A percentile compares a stretch with the other conserved stretches of the same genome.
These are phyloP conservation scores for Caenorhabditis panamensis DNA, from an alignment of 2,888 invertebrate species.

Conservation along the genomic window DNA sequence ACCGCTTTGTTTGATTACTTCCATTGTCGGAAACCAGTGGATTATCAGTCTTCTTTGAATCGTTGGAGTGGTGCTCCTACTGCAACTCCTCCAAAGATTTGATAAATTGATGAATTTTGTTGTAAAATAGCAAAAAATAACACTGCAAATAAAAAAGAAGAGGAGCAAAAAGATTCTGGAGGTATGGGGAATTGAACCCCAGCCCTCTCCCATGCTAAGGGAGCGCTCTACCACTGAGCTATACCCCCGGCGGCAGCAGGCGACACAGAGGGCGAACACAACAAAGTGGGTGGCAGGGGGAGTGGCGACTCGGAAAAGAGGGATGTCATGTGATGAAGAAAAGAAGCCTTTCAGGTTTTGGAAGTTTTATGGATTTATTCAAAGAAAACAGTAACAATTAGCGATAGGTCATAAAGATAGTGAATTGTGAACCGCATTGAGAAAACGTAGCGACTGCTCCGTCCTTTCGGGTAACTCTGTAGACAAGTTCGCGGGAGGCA, in stretches of 20 bases:
- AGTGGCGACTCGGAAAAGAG: not conserved
- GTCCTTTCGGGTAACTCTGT: too few species aligned
- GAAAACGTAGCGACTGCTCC: too few species aligned
- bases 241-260: slow-evolving; percentile 60
- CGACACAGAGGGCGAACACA: not conserved
- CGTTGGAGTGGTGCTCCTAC: too few species aligned
- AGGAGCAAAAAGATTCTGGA: slow-evolving; percentile 54
- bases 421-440: too few species aligned
- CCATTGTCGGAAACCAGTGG: too few species aligned
- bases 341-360: too few species aligned
- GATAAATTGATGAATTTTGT: not conserved
- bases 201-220: slow-evolving; percentile 75
- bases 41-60: not conserved
- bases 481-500: too few species aligned
- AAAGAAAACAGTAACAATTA: too few species aligned
- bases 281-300: not conserved
- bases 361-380: too few species aligned
- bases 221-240: slow-evolving; percentile 77
- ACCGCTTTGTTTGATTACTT: slow-evolving; percentile 23
- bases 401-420: too few species aligned
- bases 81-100: not conserved
- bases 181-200: slow-evolving; percentile 73
- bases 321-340: too few species aligned
- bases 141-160: too few species aligned
- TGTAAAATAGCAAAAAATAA: not conserved